Evolutionary conservation across 2,888 invertebrate genomes (phyloP).

Genomic region (Tortrix viridana): DNA sequence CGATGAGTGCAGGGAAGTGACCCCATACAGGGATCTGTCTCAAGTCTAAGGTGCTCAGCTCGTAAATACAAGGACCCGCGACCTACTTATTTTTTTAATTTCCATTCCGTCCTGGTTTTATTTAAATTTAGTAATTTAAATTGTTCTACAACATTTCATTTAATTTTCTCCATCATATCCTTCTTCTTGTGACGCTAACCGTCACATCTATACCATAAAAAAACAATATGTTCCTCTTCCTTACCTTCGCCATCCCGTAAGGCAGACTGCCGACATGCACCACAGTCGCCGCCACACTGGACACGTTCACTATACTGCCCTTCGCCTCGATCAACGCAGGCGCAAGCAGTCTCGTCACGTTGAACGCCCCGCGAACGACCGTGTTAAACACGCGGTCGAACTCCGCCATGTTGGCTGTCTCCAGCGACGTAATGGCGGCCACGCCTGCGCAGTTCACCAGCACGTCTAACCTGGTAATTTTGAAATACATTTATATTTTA

Average conservation of each 20-base stretch:
- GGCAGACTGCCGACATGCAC: conserved; percentile 92
- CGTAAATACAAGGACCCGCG: no score
- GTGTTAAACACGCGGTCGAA: conserved; percentile 80
- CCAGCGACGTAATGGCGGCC: conserved; percentile 57
- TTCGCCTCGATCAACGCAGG: conserved; percentile 84
- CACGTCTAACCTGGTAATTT: conserved; percentile 49
- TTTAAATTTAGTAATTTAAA: no score
- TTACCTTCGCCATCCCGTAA: conserved; percentile 92
- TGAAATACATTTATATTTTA: no score
- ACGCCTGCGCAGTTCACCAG: conserved; percentile 81
- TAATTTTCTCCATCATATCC: no score
- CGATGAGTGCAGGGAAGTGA: no score
- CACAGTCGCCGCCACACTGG: conserved; percentile 86
- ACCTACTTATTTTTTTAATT: no score
- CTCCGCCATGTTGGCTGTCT: conserved; percentile 40
- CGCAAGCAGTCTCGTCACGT: conserved; percentile 85
- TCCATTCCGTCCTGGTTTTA: no score
- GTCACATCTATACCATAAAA: no score
- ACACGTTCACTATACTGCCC: conserved; percentile 88
- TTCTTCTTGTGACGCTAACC: no score
- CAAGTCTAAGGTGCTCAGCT: no score
- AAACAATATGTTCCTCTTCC: conserved; percentile 54
- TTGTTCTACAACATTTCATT: no score
- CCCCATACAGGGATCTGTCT: no score
- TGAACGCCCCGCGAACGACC: conserved; percentile 83